Evolutionary conservation across 2,113 vertebrate genomes (phyloP).

Genomic region (Marmota monax): DNA sequence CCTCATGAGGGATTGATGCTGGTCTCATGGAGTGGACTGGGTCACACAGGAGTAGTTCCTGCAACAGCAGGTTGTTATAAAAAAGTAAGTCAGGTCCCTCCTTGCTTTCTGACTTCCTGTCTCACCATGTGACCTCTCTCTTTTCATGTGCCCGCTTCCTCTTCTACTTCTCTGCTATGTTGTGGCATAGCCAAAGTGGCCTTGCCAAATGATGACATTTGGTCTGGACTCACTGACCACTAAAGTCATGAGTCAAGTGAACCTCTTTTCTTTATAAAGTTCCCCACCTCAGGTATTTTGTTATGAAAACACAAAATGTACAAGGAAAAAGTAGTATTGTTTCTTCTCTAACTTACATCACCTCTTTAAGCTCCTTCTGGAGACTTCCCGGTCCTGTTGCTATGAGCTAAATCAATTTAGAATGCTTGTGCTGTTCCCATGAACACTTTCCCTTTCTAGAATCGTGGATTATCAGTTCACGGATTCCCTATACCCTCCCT

Average conservation of each 20-base stretch:
- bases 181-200: neutral
- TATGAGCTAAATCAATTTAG: neutral
- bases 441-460: neutral
- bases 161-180: neutral
- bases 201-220: neutral
- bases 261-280: neutral
- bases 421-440: neutral
- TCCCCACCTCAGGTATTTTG: neutral
- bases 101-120: neutral
- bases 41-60: neutral
- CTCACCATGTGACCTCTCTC: neutral
- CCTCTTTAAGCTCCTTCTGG: neutral
- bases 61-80: neutral
- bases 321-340: neutral
- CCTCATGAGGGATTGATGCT: neutral
- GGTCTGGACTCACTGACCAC: neutral
- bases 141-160: neutral
- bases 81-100: neutral
- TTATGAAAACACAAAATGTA: neutral
- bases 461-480: neutral
- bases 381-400: neutral
- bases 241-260: neutral
- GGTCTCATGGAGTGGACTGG: neutral
- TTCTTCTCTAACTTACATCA: neutral
- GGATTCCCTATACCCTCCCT: neutral